Base-by-base conservation (phyloP, 2,113 vertebrate species). In the Xiphias gladius region DNA sequence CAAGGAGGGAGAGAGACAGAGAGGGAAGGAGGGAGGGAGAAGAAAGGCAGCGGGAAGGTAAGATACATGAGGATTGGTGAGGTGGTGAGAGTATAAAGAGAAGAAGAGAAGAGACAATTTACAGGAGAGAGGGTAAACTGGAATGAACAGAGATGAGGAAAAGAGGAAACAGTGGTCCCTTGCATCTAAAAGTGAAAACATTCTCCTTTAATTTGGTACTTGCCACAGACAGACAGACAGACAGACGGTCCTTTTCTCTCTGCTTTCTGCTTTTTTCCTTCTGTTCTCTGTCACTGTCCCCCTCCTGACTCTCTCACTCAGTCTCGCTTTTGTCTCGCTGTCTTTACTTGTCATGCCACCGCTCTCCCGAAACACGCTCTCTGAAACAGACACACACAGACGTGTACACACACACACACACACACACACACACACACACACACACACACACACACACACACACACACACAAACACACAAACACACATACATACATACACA, bases 301-400 rank as follows among this genome's bases (percentile, higher is more conserved):
- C 32, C 61, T 22, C 65, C 12, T 0, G 10, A 68, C 43, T 41
- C 37, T 35, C 50, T 71, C 67, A 3, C 50, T 62, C 71, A 37
- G n/a, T 28, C 35, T 69, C 28, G 32, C 65, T 84, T 73, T 79
- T 91, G 54, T 85, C 63, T 71, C 0, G 35, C 14, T n/a, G 52
- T 75, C 69, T 79, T 72, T 48, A 4, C 67, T 69, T 5, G 12
- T 76, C 69, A 50, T n/a, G 41, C 57, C 4, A 5, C 32, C 7
- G 16, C 30, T 70, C 62, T 79, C 55, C 39, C 48, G 48, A 70
- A n/a, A 70, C 54, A 54, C 14, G 1, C 63, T 61, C 43, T 16
- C 37, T n/a, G 62, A 28, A 26, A 73, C 52, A 5, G 6, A 46
- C 43, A 14, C 43, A 46, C 43, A 46, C 43, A 46, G 0, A n/a